These are phyloP conservation scores for Liparis tanakae DNA, from an alignment of 2,797 vertebrate genomes.

Conservation along the genomic window DNA sequence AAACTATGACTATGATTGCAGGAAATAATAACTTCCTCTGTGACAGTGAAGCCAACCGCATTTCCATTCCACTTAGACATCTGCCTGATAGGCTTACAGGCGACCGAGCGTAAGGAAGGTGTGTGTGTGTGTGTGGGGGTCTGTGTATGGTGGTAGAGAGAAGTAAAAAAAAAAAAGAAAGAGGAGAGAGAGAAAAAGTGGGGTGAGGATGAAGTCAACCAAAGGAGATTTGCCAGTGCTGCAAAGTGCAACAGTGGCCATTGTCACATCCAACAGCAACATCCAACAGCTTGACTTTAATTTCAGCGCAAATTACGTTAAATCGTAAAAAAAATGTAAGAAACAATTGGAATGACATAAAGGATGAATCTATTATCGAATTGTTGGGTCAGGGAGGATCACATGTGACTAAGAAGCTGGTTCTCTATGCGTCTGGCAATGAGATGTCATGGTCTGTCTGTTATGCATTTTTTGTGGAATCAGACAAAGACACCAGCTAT, in stretches of 20 bases:
- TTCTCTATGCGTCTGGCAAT: background rate
- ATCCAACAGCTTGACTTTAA: conserved; percentile 39
- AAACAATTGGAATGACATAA: background rate
- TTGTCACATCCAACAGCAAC: conserved; percentile 30
- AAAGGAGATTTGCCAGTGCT: conserved; percentile 27
- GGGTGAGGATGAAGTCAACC: conserved; percentile 30
- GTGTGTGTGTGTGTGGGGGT: no score
- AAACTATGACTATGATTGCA: conserved; percentile 11
- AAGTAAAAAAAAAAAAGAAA: background rate
- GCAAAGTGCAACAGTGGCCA: conserved; percentile 29
- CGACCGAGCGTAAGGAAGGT: conserved; percentile 41
- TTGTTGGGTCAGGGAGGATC: background rate
- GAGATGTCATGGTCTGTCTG: background rate
- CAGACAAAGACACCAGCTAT: conserved; percentile 29
- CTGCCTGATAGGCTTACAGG: conserved; percentile 43
- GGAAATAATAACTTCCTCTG: background rate
- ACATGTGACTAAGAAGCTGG: background rate
- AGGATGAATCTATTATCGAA: background rate
- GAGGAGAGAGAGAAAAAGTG: background rate
- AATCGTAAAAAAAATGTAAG: no score
- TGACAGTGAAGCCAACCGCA: conserved; percentile 39
- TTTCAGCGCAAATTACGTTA: background rate
- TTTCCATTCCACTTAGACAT: conserved; percentile 38
- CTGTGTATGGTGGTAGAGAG: background rate
- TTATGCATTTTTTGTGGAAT: background rate